Evolutionary conservation across 2,797 vertebrate species (phyloP), one percentile per base, ranked within the genome.

Genomic region (Arctocebus calabarensis): DNA sequence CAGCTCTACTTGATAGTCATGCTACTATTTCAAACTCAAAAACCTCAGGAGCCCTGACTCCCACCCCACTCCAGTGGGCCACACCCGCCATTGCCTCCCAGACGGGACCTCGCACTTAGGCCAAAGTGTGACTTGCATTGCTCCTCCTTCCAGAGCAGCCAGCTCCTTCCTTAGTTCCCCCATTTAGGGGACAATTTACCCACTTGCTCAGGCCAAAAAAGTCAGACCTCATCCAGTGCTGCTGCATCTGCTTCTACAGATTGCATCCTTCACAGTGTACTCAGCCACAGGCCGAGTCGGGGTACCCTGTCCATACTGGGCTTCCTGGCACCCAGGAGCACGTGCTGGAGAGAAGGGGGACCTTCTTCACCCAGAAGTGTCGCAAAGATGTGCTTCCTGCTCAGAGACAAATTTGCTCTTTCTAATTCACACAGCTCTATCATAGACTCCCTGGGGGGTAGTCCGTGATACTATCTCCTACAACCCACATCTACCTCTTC

Each of bases 1-100:
- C 4, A 57, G 37, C 40, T 70, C 48, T 45, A 43, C n/a, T 52
- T 40, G 37, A 43, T 40, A 66, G 25, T 77, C 83, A 77, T 3
- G 10, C 34, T 88, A n/a, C 64, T 62, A 66, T 34, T 94, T 86
- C 71, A 91, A 34, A 90, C 37, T 81, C 62, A 90, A 62, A 94
- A 68, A 17, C 0, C 20, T 62, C 74, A 90, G 45, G 6, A 57
- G 27, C 37, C 77, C 59, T 79, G 57, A 52, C 37, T 66, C 48
- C 74, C 32, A 8, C 3, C 29, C n/a, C 7, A 25, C n/a, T 70
- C 64, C 32, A 19, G 27, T 81, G 70, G 14, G 84, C 64, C 68
- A 22, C 0, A 34, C 40, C 77, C 37, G 12, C 10, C 45, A 7
- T 16, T 22, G 34, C 29, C 68, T 92, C 14, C 23, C 8, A 52